A percentile compares a stretch with the other conserved stretches of the same genome.
Evolutionary conservation across 2,113 vertebrate species (phyloP).

Genomic region (Paraplagusia blochii): DNA sequence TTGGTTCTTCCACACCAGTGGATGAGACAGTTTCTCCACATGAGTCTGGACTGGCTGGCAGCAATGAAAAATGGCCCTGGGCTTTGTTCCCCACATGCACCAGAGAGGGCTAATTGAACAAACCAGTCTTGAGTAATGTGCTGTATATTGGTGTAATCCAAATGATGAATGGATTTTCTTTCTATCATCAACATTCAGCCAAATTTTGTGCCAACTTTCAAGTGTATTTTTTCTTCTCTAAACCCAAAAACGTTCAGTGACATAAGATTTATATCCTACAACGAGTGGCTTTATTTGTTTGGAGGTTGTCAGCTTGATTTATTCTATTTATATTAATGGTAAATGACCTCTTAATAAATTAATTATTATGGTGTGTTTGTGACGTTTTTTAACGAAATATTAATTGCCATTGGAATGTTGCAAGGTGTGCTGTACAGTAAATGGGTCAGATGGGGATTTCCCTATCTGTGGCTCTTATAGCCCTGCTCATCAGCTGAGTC

Average conservation of each 20-base stretch:
- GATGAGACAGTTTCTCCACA: conserved; percentile 55
- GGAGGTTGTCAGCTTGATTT: conserved; percentile 2
- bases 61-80: conserved; percentile 65
- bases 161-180: conserved; percentile 70
- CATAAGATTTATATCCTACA: conserved; percentile 23
- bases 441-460: conserved; percentile 25
- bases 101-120: conserved; percentile 66
- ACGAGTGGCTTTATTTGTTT: conserved; percentile 15
- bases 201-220: conserved; percentile 54
- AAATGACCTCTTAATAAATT: background rate
- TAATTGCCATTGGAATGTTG: background rate
- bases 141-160: conserved; percentile 55
- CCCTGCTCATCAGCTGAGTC: conserved; percentile 76
- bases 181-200: conserved; percentile 63
- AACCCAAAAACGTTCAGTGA: conserved; percentile 29
- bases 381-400: background rate
- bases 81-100: conserved; percentile 50
- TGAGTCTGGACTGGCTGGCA: conserved; percentile 54
- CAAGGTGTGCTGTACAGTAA: conserved; percentile 33
- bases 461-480: conserved; percentile 26
- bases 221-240: conserved; percentile 44
- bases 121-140: conserved; percentile 66
- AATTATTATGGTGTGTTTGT: background rate
- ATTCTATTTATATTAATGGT: conserved; percentile 7
- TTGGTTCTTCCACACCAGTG: conserved; percentile 59